Conservation (phyloP, 2,113 vertebrate species). For the Eleginops maclovinus region DNA sequence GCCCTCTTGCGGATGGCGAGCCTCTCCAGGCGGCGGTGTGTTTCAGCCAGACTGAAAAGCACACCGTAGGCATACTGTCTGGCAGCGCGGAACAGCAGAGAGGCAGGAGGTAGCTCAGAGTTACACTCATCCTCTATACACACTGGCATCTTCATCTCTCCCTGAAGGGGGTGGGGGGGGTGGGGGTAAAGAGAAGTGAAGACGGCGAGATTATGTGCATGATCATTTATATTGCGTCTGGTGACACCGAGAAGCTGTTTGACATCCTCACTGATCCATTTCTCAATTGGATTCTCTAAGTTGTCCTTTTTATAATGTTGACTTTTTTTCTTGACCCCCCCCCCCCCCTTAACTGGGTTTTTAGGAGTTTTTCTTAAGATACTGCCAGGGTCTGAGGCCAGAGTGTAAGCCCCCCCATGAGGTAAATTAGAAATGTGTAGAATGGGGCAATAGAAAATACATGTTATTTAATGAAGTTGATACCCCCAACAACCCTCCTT, state of each 20-base stretch:
- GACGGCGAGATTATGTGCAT: not conserved
- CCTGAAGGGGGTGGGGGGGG: slow-evolving; percentile 72
- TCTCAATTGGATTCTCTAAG: too few relatives aligned
- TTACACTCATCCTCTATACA: slow-evolving; percentile 95
- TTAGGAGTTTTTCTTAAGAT: too few relatives aligned
- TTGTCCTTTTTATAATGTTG: too few relatives aligned
- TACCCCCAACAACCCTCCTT: too few relatives aligned
- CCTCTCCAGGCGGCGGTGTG: slow-evolving; percentile 89
- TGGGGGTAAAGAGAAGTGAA: not conserved
- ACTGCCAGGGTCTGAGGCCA: too few relatives aligned
- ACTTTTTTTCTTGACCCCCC: too few relatives aligned
- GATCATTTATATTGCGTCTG: not conserved
- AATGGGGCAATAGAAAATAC: too few relatives aligned
- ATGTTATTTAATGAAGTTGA: not conserved
- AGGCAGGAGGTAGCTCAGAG: slow-evolving; percentile 90
- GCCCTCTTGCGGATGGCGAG: slow-evolving; percentile 87
- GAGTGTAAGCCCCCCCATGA: too few relatives aligned
- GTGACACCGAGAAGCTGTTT: too few relatives aligned
- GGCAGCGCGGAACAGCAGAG: slow-evolving; percentile 89
- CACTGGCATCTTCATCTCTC: slow-evolving; percentile 94
- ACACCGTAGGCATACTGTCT: slow-evolving; percentile 92
- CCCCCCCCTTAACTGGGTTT: too few relatives aligned
- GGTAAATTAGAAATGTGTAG: too few relatives aligned
- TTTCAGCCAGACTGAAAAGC: slow-evolving; percentile 93
- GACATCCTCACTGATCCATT: too few relatives aligned